A percentile compares a stretch with the other conserved stretches of the same genome.
Evolutionary conservation across 1,140 invertebrate genomes (phyloP).

Genomic region (Daktulosphaira vitifoliae): DNA sequence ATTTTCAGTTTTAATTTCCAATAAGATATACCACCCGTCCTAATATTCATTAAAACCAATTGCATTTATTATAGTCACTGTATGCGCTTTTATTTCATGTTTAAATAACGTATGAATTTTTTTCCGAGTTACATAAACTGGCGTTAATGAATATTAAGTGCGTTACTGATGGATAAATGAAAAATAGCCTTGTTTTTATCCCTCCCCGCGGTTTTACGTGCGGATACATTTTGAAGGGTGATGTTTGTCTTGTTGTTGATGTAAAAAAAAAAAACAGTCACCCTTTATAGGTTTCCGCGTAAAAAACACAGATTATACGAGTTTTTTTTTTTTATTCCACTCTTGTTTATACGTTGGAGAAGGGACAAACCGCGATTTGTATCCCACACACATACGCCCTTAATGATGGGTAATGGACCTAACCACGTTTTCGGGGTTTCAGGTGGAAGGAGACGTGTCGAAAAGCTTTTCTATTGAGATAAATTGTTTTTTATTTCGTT

Average conservation of each 20-base stretch:
- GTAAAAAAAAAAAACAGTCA: constrained; percentile 21
- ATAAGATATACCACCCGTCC: no score
- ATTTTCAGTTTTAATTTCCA: no score
- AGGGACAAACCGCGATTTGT: constrained; percentile 27
- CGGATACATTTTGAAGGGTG: constrained; percentile 23
- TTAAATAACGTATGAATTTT: no score
- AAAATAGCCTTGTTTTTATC: neutral
- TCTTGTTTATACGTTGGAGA: neutral
- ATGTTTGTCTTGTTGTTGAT: constrained; percentile 7
- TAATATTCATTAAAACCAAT: no score
- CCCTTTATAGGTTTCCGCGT: constrained; percentile 22
- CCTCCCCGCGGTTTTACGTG: no score
- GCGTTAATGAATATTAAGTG: constrained; percentile 32
- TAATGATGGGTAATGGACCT: constrained; percentile 18
- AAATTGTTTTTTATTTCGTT: no score
- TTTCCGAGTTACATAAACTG: no score
- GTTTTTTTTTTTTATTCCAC: neutral
- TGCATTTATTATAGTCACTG: no score
- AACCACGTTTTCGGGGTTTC: constrained; percentile 6
- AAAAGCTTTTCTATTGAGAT: neutral
- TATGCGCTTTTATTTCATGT: no score
- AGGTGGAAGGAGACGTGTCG: neutral
- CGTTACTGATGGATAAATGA: neutral
- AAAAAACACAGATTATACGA: constrained; percentile 21
- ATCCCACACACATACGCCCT: neutral